Evolutionary conservation across 2,797 vertebrate species (phyloP).

Genomic region (Merluccius polli): DNA sequence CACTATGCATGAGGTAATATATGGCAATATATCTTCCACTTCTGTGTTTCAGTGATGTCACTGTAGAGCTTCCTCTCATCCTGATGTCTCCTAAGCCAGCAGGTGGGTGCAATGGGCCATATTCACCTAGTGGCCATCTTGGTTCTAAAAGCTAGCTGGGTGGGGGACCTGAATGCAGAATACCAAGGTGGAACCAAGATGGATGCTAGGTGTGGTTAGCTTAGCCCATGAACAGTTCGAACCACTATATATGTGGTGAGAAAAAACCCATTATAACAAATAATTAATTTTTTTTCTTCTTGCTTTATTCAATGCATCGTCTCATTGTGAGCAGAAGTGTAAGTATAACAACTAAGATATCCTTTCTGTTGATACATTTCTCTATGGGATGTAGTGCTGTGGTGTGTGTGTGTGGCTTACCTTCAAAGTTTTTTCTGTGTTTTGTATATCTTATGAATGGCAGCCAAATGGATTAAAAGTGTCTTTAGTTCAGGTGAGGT

Average conservation of each 20-base stretch:
- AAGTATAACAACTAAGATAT: slow-evolving; percentile 46
- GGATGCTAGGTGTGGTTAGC: not conserved
- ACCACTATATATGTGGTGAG: not conserved
- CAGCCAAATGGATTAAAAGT: slow-evolving; percentile 54
- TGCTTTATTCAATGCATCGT: slow-evolving; percentile 16
- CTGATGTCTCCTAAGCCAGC: slow-evolving; percentile 88
- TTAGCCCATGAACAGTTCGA: not conserved
- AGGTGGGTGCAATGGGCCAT: slow-evolving; percentile 55
- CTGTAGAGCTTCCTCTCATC: slow-evolving; percentile 78
- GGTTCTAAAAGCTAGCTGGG: not conserved
- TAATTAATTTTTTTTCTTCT: slow-evolving; percentile 15
- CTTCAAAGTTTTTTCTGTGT: slow-evolving; percentile 27
- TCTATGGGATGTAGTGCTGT: not conserved
- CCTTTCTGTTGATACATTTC: not conserved
- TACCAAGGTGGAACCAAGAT: not conserved
- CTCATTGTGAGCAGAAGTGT: slow-evolving; percentile 66
- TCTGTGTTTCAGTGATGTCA: slow-evolving; percentile 72
- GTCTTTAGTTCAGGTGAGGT: slow-evolving; percentile 55
- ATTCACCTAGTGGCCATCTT: not conserved
- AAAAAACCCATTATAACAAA: not conserved
- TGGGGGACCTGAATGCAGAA: not conserved
- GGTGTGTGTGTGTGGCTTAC: not conserved
- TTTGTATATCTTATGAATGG: slow-evolving; percentile 41
- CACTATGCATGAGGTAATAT: not conserved
- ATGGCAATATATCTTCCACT: slow-evolving; percentile 3